Evolutionary conservation across 2,113 vertebrate species (phyloP), one percentile per base, ranked within the genome.

Genomic region (Chloropsis hardwickii): DNA sequence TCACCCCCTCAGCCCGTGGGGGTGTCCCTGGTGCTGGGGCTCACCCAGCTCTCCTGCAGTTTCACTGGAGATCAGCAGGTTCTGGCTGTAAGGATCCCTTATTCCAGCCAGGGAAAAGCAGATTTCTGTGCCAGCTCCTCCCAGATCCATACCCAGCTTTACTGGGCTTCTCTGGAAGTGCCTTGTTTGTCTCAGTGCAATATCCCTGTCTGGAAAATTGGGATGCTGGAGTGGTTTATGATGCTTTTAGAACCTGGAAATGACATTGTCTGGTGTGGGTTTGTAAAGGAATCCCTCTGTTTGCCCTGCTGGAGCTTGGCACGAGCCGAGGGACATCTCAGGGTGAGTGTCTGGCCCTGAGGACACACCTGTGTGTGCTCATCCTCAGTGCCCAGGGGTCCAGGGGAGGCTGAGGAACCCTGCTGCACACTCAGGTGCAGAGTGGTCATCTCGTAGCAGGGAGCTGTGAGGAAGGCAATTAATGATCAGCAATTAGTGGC

Each of bases 361-460:
- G 73, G 77, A 54, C 72, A 56, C 64, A 28, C 18, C 81, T 8
- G 64, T 3, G 45, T 8, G 67, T 20, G 88, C 37, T 6, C 71
- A 31, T 5, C 65, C 73, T 19, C 39, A 12, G 27, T 24, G 37
- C 31, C 20, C 17, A 6, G 62, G 44, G 22, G 1, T 14, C 5
- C 0, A 2, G 22, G 45, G 19, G 17, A 28, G 28, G 25, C 39
- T 14, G 14, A 74, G 61, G 18, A 15, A 9, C 78, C 25, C 25
- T 56, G 71, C 64, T 50, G 82, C 65, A 28, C 24, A 0, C 37
- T 24, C 10, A 4, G 42, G 14, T 27, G 33, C 56, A 47, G 24
- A 14, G 65, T 0, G 9, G 5, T 22, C 29, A 3, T 15, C 21
- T n/a, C 2, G 17, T 0, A 2, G 27, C 77, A 17, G 64, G 54